Conservation (phyloP, 2,888 invertebrate species). For the Spatulosminthurus flaviceps region DNA sequence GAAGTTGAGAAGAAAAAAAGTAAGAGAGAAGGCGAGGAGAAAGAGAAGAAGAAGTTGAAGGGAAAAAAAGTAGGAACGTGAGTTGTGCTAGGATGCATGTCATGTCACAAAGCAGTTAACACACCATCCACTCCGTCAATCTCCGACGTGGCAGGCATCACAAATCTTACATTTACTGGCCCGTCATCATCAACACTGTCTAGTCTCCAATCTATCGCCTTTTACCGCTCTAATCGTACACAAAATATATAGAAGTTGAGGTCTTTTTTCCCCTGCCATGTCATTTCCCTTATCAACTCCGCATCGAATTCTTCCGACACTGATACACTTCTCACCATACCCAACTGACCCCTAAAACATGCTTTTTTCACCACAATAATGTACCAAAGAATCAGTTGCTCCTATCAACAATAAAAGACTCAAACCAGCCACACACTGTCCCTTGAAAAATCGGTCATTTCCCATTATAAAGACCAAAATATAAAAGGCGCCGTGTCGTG, state of each 20-base stretch:
- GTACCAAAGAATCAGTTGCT: neutral
- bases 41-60: neutral
- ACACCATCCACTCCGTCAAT: constrained; percentile 50
- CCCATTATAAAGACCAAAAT: too few species aligned
- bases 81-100: constrained; percentile 44
- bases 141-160: constrained; percentile 46
- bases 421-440: too few species aligned
- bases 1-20: neutral
- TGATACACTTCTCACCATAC: neutral
- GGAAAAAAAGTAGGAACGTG: constrained; percentile 24
- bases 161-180: constrained; percentile 36
- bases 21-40: neutral
- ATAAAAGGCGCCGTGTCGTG: too few species aligned
- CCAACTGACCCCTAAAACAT: constrained; percentile 8
- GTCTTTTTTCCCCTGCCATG: neutral
- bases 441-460: too few species aligned
- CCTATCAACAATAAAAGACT: too few species aligned
- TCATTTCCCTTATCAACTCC: constrained; percentile 33
- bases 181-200: constrained; percentile 36
- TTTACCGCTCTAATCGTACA: constrained; percentile 39
- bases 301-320: neutral
- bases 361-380: neutral
- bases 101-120: constrained; percentile 60
- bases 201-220: constrained; percentile 40
- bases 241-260: neutral